Evolutionary conservation across 37 sponge, comb jelly and placozoan genomes (phyloP).

Genomic region (Chondrilla cf. caribensis): DNA sequence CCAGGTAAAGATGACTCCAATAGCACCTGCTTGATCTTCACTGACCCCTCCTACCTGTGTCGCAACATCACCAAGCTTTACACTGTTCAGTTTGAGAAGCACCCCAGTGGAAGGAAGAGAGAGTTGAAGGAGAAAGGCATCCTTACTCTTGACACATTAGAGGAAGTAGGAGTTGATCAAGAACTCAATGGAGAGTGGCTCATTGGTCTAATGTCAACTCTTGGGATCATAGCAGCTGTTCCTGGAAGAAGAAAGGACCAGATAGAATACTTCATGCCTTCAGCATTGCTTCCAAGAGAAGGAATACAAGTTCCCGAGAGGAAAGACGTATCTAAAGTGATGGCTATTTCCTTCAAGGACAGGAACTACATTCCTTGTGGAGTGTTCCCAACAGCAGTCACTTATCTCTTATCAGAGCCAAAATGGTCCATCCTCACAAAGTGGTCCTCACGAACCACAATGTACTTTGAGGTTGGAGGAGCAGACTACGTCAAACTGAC

Average conservation of each 20-base stretch:
- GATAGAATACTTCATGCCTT: not conserved
- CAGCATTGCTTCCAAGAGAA: not conserved
- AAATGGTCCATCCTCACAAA: not conserved
- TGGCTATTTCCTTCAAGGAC: not conserved
- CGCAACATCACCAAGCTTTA: constrained; percentile 1
- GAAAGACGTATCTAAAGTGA: not conserved
- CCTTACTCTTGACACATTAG: not conserved
- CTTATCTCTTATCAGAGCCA: not conserved
- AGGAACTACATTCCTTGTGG: constrained; percentile 11
- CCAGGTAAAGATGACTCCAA: not conserved
- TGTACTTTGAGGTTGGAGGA: not conserved
- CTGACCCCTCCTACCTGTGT: not conserved
- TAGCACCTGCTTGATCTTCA: constrained; percentile 4
- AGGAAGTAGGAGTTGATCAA: not conserved
- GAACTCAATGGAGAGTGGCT: not conserved
- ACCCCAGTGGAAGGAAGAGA: not conserved
- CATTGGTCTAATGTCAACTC: not conserved
- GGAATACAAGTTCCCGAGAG: not conserved
- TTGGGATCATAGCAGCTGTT: not conserved
- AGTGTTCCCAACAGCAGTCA: not conserved
- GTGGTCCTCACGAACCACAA: not conserved
- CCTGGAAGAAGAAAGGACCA: not conserved
- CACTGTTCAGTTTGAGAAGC: not conserved
- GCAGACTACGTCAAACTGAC: not conserved
- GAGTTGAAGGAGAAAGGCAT: not conserved